Evolutionary conservation across 2,113 vertebrate species (phyloP), one percentile per base, ranked within the genome.

Genomic region (Coreoperca whiteheadi): DNA sequence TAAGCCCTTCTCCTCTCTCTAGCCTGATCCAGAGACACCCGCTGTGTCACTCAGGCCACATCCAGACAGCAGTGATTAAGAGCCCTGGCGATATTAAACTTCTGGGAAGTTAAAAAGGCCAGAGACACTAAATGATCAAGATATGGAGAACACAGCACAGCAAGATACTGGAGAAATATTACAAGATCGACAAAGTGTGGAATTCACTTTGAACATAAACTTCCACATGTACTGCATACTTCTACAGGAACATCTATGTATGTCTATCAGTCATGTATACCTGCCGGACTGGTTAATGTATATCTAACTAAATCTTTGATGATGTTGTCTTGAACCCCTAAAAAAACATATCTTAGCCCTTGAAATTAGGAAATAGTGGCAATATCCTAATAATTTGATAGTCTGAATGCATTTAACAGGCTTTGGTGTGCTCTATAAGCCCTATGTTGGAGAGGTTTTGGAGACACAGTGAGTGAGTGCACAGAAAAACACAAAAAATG

Each of bases 11-110:
- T 86, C 46, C 79, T 79, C 75, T 74, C 63, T 71, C 64, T 51
- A 61, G 74, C 46, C 64, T 68, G 83, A 91, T 92, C 92, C 95
- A 94, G 91, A 95, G 96, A 96, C 93, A 96, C 94, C 95, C 93
- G 90, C 92, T 89, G 87, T 94, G 92, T 94, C 92, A 93, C 94
- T 96, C 92, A 87, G 93, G 92, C 93, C 94, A 94, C 93, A 88
- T 94, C 93, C 95, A 94, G 95, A 95, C 91, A 83, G 81, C 74
- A 94, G 93, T 94, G 93, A 95, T 94, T 93, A 94, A 93, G 91
- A 92, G 84, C 86, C 86, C 93, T 91, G 91, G 65, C 86, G 92
- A 95, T 91, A 84, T 37, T 88, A 85, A 92, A 78, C 89, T 92
- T 93, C 79, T 64, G 86, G 85, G 83, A 89, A 92, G 66, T 88